Base-by-base conservation (phyloP, 1,140 invertebrate genomes). In the Caenorhabditis inopinata region DNA sequence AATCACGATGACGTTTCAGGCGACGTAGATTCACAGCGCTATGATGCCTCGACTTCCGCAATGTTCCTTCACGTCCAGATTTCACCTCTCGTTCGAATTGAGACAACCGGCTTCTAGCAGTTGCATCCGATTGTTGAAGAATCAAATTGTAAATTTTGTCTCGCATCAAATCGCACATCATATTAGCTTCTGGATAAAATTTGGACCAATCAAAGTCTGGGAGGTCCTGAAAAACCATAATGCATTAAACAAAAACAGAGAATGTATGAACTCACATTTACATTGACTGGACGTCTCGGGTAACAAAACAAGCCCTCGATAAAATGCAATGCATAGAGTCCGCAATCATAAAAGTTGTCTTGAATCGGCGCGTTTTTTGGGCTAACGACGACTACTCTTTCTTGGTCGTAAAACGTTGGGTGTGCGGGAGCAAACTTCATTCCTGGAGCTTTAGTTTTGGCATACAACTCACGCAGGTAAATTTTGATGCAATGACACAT, bases 121-220 rank as follows among this genome's bases (percentile, higher is more conserved):
- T 7, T 16, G 11, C 6, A 16, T 9, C 25, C 9, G 18, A 5
- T 27, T 21, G 29, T 9, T 21, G 11, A 23, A 38, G 4, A 11
- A 68, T 35, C 29, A 68, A 38, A 42, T 68, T 68, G 32, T 68
- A 68, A 9, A 68, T 18, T 38, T 68, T 68, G 32, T 68, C 58
- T 42, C 58, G 25, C 58, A 42, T 68, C 29, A 68, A 38, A 11
- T 68, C 58, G 23, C 58, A 68, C 58, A 68, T 68, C 9, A 38
- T 68, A 3, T 68, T 12, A 9, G 58, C 58, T 21, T 38, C 58
- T 38, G 58, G 58, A 5, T 9, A 68, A 42, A 18, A 21, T 11
- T 68, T 25, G 4, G 25, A 9, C 58, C 58, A 68, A 21, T 38
- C 29, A 11, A 68, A 42, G 4, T 35, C n/a, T 25, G 58, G 58